Conservation (phyloP, 2,113 vertebrate genomes). For the Lota lota region DNA sequence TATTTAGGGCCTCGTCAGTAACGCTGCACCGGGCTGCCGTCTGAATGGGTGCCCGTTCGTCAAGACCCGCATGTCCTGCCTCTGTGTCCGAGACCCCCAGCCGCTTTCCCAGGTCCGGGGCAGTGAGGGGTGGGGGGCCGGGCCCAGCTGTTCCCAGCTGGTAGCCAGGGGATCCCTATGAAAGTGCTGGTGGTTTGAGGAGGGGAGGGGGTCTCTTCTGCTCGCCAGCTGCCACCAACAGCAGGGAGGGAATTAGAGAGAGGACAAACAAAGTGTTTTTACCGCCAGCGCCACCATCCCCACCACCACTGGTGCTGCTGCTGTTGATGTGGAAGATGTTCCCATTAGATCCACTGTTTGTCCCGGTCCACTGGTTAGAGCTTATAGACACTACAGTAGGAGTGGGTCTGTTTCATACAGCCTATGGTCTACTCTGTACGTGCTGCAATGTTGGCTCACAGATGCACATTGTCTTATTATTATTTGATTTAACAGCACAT, state of each 20-base stretch:
- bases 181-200: slow-evolving; percentile 27
- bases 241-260: slow-evolving; percentile 43
- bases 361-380: neutral
- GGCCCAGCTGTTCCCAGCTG: slow-evolving; percentile 79
- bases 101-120: slow-evolving; percentile 36
- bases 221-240: slow-evolving; percentile 71
- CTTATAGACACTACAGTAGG: no score
- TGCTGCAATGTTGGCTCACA: no score
- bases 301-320: neutral
- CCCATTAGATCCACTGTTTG: no score
- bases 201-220: slow-evolving; percentile 68
- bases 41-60: slow-evolving; percentile 48
- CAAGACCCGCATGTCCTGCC: slow-evolving; percentile 28
- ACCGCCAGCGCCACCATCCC: no score
- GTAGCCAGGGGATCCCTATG: slow-evolving; percentile 49
- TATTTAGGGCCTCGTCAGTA: slow-evolving; percentile 59
- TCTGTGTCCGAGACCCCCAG: slow-evolving; percentile 50
- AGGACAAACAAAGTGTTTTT: slow-evolving; percentile 56
- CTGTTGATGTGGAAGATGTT: no score
- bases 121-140: slow-evolving; percentile 38
- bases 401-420: no score
- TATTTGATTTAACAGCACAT: no score
- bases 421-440: no score
- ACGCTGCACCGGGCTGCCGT: slow-evolving; percentile 29
- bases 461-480: no score